Evolutionary conservation across 2,888 invertebrate genomes (phyloP).

Genomic region (Dolichomitus sp.): DNA sequence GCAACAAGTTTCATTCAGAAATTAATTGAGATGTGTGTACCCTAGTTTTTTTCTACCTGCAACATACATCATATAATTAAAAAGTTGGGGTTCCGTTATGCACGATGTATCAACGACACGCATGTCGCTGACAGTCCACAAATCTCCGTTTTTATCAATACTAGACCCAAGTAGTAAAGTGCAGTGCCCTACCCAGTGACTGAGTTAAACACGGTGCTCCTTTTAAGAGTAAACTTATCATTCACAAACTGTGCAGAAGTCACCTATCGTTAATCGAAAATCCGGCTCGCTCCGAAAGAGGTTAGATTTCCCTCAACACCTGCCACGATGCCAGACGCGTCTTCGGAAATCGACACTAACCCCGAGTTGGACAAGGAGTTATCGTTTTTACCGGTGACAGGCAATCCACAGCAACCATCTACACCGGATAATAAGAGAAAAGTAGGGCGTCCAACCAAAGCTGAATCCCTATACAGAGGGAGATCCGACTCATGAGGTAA

Average conservation of each 20-base stretch:
- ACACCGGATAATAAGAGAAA: background rate
- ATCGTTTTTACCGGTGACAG: background rate
- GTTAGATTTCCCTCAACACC: background rate
- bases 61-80: no score
- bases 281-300: background rate
- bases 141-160: background rate
- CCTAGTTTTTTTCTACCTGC: no score
- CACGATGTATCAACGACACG: no score
- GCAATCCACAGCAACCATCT: background rate
- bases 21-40: no score
- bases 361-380: background rate
- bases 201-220: background rate
- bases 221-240: background rate
- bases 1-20: no score
- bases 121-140: no score
- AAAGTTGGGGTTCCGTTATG: no score
- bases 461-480: constrained; percentile 10
- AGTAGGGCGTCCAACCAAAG: constrained; percentile 2
- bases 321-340: background rate
- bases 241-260: background rate
- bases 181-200: background rate
- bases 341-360: background rate
- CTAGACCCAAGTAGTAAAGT: background rate
- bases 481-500: constrained; percentile 10
- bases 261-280: background rate